Evolutionary conservation across 1,140 invertebrate genomes (phyloP).

Genomic region (Eriosoma lanigerum): DNA sequence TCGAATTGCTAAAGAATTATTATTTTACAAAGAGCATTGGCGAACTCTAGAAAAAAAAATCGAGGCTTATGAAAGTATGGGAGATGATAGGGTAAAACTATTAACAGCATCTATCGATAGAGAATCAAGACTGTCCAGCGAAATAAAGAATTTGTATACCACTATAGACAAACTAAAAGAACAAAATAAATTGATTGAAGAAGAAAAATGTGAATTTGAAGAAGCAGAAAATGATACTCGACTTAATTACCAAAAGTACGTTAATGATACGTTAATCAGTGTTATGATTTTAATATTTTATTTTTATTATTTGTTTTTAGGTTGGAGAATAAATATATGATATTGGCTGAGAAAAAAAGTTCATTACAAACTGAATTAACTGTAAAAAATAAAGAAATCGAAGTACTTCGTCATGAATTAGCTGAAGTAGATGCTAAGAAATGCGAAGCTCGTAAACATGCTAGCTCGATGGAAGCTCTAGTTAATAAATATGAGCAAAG

Average conservation of each 20-base stretch:
- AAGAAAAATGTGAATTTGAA: conserved; percentile 60
- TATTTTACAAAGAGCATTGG: conserved; percentile 54
- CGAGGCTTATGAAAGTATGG: conserved; percentile 54
- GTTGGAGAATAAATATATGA: conserved; percentile 55
- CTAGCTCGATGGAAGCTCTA: conserved; percentile 54
- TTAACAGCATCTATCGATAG: conserved; percentile 53
- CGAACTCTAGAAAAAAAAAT: conserved; percentile 55
- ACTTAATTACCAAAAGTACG: conserved; percentile 59
- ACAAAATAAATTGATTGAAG: conserved; percentile 58
- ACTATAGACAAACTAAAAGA: conserved; percentile 56
- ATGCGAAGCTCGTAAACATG: conserved; percentile 54
- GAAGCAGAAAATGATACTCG: conserved; percentile 61
- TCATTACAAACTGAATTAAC: conserved; percentile 55
- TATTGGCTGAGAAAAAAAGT: conserved; percentile 55
- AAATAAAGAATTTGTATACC: conserved; percentile 56
- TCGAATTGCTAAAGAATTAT: conserved; percentile 54
- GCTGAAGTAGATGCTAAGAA: conserved; percentile 54
- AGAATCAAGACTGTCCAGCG: conserved; percentile 55
- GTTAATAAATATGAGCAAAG: conserved; percentile 62
- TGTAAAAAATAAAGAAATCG: conserved; percentile 53
- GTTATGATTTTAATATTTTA: background rate
- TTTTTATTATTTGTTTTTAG: conserved; percentile 53
- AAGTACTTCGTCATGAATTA: conserved; percentile 52
- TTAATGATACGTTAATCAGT: background rate
- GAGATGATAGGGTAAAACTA: conserved; percentile 53